Evolutionary conservation across 2,797 vertebrate species (phyloP), one percentile per base, ranked within the genome.

Genomic region (Spinus olivaceus): DNA sequence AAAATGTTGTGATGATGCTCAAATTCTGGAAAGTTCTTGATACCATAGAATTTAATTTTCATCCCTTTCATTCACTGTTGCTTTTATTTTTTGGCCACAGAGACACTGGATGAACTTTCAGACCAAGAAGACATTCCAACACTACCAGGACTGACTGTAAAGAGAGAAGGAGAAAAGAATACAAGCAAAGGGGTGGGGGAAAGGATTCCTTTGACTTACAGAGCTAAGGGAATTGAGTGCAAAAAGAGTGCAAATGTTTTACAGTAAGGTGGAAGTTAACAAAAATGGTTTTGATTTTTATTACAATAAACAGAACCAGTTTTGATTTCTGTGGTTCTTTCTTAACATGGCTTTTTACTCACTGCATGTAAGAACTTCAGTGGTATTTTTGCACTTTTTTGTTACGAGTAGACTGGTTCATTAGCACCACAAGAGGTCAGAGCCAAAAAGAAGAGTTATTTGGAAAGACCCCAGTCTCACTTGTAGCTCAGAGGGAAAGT

Each of bases 141-240:
- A 33, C 24, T 30, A 56, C 4, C 50, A 91, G 27, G 28, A 54
- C 25, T 50, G 39, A 17, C 11, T 39, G 27, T n/a, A 76, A 65
- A 44, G 54, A 23, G 16, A 63, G 33, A 59, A 73, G 22, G 8
- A 85, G 39, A 78, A 81, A 74, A 46, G 12, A 84, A 53, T 14
- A 42, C 0, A 7, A 88, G 16, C 35, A 54, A 32, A 82, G 14
- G 7, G 5, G 3, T 1, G 1, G 4, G 3, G 14, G 8, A 15
- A 25, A 51, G 13, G 24, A 49, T 41, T 87, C 13, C 25, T 71
- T 60, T 53, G 60, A 61, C 13, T 79, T 51, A 35, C 2, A 49
- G 39, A 27, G 7, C 49, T 46, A 56, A 4, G 63, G 39, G 19
- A 65, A 79, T 2, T n/a, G 21, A 72, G 17, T 41, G 35, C 32